phyloP scores from a whole-genome alignment of 2,113 vertebrate genomes.

The Cacatua alba region DNA sequence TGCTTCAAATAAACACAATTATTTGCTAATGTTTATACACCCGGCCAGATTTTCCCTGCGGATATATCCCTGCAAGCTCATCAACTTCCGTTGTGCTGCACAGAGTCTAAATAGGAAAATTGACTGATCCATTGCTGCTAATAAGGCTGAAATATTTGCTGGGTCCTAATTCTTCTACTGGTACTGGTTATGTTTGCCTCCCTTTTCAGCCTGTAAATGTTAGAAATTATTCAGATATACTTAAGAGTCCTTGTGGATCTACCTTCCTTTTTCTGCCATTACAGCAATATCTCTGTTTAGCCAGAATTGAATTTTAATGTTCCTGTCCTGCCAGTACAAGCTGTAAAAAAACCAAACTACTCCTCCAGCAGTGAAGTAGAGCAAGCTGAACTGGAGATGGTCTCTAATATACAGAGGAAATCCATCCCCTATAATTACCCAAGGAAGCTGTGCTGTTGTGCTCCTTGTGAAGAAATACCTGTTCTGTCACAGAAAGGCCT shows the following conservation, averaged over 20 bases:
- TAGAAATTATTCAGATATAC: not conserved
- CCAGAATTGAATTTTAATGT: not conserved
- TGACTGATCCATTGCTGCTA: not conserved
- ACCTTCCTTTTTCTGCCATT: not conserved
- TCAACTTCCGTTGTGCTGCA: not conserved
- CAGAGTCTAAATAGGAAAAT: not conserved
- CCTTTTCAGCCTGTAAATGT: not conserved
- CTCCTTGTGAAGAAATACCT: not conserved
- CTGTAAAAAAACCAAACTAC: not conserved
- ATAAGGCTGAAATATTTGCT: not conserved
- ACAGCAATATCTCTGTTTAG: not conserved
- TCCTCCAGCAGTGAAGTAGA: not conserved
- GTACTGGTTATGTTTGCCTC: not conserved
- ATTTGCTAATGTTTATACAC: not conserved
- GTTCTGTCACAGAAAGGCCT: not conserved
- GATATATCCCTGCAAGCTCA: constrained; percentile 10
- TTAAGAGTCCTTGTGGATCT: not conserved
- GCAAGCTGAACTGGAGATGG: not conserved
- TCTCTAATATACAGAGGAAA: not conserved
- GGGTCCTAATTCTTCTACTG: not conserved
- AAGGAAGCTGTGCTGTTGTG: not conserved
- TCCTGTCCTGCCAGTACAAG: not conserved
- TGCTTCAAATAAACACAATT: constrained; percentile 26
- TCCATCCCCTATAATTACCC: not conserved
- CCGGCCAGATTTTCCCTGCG: not conserved